Percentiles rank a stretch among this genome's conserved stretches.
Evolutionary conservation across 1,140 invertebrate species (phyloP).

Genomic region (Saccostrea echinata): DNA sequence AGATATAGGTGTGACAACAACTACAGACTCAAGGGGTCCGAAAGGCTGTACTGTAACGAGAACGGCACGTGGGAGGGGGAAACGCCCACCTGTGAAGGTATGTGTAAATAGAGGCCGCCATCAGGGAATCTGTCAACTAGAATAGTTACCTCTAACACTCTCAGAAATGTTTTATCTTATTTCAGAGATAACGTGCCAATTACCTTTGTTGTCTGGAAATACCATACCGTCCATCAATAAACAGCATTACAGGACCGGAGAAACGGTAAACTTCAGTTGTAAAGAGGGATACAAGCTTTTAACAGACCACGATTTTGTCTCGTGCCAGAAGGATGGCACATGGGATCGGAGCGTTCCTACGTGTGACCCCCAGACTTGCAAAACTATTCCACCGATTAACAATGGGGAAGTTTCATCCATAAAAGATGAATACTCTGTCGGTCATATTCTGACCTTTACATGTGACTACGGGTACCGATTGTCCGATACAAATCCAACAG

Average conservation of each 20-base stretch:
- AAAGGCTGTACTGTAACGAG: conserved; percentile 83
- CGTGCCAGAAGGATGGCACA: conserved; percentile 71
- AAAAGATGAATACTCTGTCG: conserved; percentile 66
- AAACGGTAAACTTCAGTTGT: conserved; percentile 61
- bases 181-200: conserved; percentile 72
- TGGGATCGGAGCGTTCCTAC: conserved; percentile 73
- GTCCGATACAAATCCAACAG: conserved; percentile 57
- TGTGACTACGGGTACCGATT: conserved; percentile 75
- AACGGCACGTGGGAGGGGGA: conserved; percentile 78
- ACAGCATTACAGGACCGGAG: conserved; percentile 59
- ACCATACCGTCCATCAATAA: conserved; percentile 55
- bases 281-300: conserved; percentile 64
- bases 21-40: conserved; percentile 88
- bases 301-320: conserved; percentile 64
- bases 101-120: not conserved
- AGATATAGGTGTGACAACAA: conserved; percentile 80
- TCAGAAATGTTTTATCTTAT: no score
- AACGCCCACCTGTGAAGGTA: conserved; percentile 72
- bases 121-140: not conserved
- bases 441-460: conserved; percentile 67
- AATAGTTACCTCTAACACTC: no score
- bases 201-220: conserved; percentile 70
- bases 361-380: conserved; percentile 74
- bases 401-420: conserved; percentile 56
- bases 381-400: conserved; percentile 65